These are phyloP conservation scores for Hippocampus mohnikei DNA, from an alignment of 2,113 vertebrate genomes.

Conservation along the genomic window DNA sequence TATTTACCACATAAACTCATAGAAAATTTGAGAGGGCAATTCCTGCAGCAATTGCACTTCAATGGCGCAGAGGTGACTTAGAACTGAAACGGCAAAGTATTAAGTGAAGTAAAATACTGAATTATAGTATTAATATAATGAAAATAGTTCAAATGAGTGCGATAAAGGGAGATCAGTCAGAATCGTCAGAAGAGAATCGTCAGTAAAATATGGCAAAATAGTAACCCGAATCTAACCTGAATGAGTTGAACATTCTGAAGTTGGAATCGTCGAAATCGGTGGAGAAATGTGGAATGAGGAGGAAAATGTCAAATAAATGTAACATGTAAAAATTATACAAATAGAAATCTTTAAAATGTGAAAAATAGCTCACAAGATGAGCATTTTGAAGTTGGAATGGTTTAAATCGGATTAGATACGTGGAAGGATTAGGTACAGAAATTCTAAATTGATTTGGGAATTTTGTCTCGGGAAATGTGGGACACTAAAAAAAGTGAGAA, in stretches of 20 bases:
- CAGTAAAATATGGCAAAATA: background rate
- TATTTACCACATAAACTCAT: constrained; percentile 33
- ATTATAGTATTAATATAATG: background rate
- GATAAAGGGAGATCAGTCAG: background rate
- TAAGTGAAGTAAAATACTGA: background rate
- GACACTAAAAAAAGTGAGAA: background rate
- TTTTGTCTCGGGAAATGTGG: background rate
- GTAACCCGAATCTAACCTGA: background rate
- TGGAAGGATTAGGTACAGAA: no score
- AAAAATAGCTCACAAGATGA: background rate
- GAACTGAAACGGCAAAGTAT: background rate
- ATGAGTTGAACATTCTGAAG: background rate
- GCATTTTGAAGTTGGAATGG: no score
- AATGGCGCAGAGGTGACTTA: background rate
- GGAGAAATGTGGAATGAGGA: background rate
- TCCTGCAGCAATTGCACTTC: background rate
- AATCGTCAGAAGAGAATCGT: no score
- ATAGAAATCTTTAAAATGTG: background rate
- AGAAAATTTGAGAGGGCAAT: background rate
- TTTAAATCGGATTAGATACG: no score
- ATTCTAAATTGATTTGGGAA: background rate
- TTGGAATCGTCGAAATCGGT: background rate
- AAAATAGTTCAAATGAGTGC: background rate
- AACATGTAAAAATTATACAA: no score
- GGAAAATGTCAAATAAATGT: background rate